Conservation (phyloP, 2,888 invertebrate genomes). For the Tiliacea citrago region DNA sequence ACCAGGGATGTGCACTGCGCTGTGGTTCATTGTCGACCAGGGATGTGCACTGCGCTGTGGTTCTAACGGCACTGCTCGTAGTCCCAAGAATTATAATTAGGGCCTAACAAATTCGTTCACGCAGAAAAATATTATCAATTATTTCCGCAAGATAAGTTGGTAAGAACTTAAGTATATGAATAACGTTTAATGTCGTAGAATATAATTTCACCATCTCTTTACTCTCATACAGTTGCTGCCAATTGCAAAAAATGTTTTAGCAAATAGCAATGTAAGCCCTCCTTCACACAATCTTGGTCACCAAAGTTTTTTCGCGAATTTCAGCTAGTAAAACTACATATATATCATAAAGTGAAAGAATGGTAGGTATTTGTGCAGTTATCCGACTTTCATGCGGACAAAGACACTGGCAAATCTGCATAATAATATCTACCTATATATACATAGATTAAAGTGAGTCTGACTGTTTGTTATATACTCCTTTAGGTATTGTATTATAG, state of each 20-base stretch:
- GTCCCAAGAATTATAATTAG: background rate
- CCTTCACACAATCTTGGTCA: background rate
- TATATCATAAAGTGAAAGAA: background rate
- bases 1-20: background rate
- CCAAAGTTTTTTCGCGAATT: background rate
- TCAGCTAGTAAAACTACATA: background rate
- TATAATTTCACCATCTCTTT: background rate
- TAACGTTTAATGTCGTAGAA: background rate
- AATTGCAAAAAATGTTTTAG: background rate
- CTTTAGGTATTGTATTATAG: too few relatives aligned
- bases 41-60: background rate
- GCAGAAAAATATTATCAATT: conserved; percentile 10
- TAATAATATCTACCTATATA: too few relatives aligned
- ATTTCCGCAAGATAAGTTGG: conserved; percentile 26
- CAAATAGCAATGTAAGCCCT: background rate
- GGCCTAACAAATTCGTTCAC: background rate
- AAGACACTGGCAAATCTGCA: too few relatives aligned
- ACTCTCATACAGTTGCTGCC: background rate
- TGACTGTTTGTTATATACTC: too few relatives aligned
- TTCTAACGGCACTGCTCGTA: conserved; percentile 13
- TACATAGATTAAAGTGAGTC: too few relatives aligned
- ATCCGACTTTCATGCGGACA: too few relatives aligned
- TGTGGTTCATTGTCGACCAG: background rate
- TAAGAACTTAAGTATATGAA: background rate
- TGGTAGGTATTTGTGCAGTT: background rate